Evolutionary conservation across 2,888 invertebrate genomes (phyloP).

Genomic region (Tyria jacobaeae): DNA sequence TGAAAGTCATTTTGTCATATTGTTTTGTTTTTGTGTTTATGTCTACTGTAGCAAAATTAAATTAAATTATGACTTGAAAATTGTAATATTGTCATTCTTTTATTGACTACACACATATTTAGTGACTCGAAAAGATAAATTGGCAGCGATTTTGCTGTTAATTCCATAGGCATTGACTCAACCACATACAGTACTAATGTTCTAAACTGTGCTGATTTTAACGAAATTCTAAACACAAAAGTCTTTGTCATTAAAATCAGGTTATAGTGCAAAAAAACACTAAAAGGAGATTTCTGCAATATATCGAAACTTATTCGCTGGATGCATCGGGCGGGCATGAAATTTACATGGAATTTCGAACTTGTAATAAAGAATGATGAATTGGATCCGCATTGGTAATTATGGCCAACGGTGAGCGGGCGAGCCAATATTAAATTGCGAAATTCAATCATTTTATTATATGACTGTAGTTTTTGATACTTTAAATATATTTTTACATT

Average conservation of each 20-base stretch:
- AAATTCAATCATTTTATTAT: conserved; percentile 83
- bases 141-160: too few species aligned
- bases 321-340: conserved; percentile 73
- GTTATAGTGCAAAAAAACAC: conserved; percentile 47
- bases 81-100: too few species aligned
- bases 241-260: conserved; percentile 50
- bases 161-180: neutral
- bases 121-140: too few species aligned
- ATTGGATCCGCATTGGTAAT: conserved; percentile 84
- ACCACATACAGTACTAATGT: neutral
- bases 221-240: conserved; percentile 29
- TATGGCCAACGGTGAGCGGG: conserved; percentile 78
- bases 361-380: conserved; percentile 86
- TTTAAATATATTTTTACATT: conserved; percentile 12
- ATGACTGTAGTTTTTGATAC: conserved; percentile 55
- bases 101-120: too few species aligned
- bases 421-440: conserved; percentile 78
- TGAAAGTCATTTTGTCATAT: conserved; percentile 84
- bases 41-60: neutral
- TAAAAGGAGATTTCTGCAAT: conserved; percentile 72
- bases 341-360: conserved; percentile 85
- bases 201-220: neutral
- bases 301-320: conserved; percentile 77
- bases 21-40: too few species aligned
- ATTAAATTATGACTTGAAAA: too few species aligned